A percentile compares a stretch with the other conserved stretches of the same genome.
phyloP scores from a whole-genome alignment of 2,888 invertebrate species.

The Sinodicranocentrus sp. region DNA sequence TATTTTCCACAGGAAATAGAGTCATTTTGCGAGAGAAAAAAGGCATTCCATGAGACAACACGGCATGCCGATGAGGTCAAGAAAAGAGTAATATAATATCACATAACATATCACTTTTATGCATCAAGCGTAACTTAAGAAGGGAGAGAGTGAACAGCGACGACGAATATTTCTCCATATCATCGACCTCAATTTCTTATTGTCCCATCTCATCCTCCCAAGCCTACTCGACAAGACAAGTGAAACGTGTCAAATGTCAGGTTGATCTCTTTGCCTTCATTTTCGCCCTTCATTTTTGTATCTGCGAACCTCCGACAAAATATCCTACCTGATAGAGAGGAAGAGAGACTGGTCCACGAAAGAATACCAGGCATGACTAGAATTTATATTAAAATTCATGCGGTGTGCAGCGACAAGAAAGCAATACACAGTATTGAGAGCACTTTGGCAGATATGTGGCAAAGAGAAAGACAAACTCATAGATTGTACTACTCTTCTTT shows the following conservation, averaged over 20 bases:
- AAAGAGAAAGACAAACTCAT: too few species aligned
- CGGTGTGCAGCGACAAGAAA: not conserved
- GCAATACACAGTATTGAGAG: not conserved
- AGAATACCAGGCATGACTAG: not conserved
- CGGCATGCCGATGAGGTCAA: constrained; percentile 24
- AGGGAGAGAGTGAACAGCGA: not conserved
- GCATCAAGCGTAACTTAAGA: constrained; percentile 7
- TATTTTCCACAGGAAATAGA: not conserved
- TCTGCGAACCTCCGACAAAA: too few species aligned
- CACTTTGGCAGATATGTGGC: too few species aligned
- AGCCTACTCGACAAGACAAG: constrained; percentile 15
- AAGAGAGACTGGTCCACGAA: not conserved
- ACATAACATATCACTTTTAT: not conserved
- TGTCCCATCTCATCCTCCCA: not conserved
- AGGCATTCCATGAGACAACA: not conserved
- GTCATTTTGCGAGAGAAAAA: not conserved
- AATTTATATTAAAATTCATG: not conserved
- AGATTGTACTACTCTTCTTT: too few species aligned
- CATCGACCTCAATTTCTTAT: constrained; percentile 13
- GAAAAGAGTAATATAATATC: constrained; percentile 22
- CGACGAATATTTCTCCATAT: constrained; percentile 34
- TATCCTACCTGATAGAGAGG: constrained; percentile 6
- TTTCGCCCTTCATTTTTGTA: constrained; percentile 12
- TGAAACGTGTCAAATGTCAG: constrained; percentile 54
- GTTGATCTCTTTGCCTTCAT: constrained; percentile 34